Evolutionary conservation across 2,113 vertebrate genomes (phyloP).

Genomic region (Pelvicachromis taeniatus): DNA sequence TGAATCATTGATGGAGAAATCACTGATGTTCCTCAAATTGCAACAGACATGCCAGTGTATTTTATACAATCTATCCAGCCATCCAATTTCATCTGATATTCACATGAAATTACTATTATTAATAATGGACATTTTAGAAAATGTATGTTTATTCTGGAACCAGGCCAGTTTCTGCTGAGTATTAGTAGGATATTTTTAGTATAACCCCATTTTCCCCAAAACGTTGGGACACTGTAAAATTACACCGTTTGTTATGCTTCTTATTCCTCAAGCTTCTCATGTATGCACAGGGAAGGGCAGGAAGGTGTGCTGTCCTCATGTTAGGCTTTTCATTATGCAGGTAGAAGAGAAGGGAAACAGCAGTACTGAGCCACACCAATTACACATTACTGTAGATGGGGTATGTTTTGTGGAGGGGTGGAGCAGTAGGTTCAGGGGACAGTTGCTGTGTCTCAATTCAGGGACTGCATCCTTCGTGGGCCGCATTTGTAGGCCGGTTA

Average conservation of each 20-base stretch:
- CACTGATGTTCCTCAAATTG: not conserved
- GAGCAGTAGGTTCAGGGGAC: not conserved
- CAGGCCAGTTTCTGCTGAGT: not conserved
- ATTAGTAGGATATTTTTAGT: not conserved
- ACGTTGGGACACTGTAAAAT: not conserved
- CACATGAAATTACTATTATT: not conserved
- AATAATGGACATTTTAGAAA: not conserved
- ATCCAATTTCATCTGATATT: not conserved
- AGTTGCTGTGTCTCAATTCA: too few relatives aligned
- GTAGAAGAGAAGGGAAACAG: not conserved
- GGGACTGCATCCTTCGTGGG: too few relatives aligned
- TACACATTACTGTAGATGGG: not conserved
- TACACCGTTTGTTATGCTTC: not conserved
- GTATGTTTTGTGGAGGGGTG: not conserved
- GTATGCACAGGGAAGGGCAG: not conserved
- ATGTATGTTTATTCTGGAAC: not conserved
- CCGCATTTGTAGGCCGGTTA: too few relatives aligned
- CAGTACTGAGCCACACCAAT: not conserved
- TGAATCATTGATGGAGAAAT: not conserved
- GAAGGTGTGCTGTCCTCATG: not conserved
- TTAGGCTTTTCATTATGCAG: not conserved
- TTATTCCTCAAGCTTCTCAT: not conserved
- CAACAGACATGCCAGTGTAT: not conserved
- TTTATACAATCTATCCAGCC: not conserved
- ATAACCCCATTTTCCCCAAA: not conserved